Percentiles rank a stretch among this genome's conserved stretches.
These are phyloP conservation scores for Leptinotarsa haldemani DNA, from an alignment of 2,888 invertebrate species.

Conservation along the genomic window DNA sequence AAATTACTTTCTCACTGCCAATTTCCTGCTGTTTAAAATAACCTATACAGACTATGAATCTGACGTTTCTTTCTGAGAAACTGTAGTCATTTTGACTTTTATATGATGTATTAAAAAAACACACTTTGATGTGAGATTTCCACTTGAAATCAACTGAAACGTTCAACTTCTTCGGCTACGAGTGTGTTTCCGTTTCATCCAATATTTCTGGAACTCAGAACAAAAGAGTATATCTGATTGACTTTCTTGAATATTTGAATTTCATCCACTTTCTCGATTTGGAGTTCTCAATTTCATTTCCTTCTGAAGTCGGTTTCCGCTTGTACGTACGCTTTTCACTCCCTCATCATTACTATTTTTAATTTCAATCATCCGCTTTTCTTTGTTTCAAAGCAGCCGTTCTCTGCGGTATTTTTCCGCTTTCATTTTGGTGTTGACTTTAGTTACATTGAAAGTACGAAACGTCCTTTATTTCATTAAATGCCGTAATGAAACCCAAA, in stretches of 20 bases:
- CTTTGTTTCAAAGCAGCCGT: background rate
- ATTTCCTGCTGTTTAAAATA: too few relatives aligned
- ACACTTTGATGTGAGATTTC: too few relatives aligned
- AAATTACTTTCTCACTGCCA: too few relatives aligned
- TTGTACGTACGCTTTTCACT: background rate
- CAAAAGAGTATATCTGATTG: background rate
- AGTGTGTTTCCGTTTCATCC: too few relatives aligned
- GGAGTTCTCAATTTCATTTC: background rate
- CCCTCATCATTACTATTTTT: slow-evolving; percentile 3
- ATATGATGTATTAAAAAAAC: too few relatives aligned
- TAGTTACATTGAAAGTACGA: background rate
- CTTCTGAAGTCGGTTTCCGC: background rate
- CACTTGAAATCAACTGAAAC: too few relatives aligned
- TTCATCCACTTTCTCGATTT: background rate
- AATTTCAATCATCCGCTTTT: background rate
- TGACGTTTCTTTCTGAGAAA: too few relatives aligned
- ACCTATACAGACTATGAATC: too few relatives aligned
- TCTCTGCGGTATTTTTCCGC: background rate
- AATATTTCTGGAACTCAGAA: background rate
- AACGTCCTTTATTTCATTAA: slow-evolving; percentile 27
- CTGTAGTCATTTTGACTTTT: too few relatives aligned
- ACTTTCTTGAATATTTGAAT: background rate
- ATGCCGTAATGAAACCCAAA: slow-evolving; percentile 30
- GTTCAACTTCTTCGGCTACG: too few relatives aligned
- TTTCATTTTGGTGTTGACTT: slow-evolving; percentile 13